Evolutionary conservation across 2,113 vertebrate genomes (phyloP).

Genomic region (Potamarius usumacintae): DNA sequence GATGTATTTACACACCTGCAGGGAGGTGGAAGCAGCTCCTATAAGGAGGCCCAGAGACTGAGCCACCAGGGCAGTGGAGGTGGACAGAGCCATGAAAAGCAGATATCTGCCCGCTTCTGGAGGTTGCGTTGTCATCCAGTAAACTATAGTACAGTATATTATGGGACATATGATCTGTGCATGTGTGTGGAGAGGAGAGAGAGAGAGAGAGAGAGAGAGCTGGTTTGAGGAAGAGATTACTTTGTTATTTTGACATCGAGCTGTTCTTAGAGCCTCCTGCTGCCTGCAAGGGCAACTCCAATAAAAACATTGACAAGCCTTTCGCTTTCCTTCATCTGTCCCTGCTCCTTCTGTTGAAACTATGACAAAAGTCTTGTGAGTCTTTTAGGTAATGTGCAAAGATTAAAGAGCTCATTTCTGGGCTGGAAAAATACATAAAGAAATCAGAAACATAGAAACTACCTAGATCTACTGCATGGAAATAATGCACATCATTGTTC

Average conservation of each 20-base stretch:
- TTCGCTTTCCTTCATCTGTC: not conserved
- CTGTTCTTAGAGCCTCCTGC: not conserved
- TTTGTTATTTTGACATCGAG: not conserved
- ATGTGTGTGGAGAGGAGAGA: not conserved
- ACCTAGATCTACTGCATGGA: not conserved
- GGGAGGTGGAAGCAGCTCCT: slow-evolving; percentile 91
- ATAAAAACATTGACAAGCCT: not conserved
- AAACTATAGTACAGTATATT: slow-evolving; percentile 95
- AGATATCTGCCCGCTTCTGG: slow-evolving; percentile 87
- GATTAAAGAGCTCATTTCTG: not conserved
- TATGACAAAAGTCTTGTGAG: not conserved
- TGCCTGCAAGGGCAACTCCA: not conserved
- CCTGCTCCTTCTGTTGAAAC: not conserved
- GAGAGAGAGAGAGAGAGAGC: slow-evolving; percentile 19
- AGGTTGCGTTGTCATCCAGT: slow-evolving; percentile 99
- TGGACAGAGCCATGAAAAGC: slow-evolving; percentile 92
- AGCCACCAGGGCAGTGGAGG: slow-evolving; percentile 89
- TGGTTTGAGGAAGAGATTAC: not conserved
- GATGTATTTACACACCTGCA: slow-evolving; percentile 77
- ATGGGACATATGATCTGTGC: slow-evolving; percentile 89
- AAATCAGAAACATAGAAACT: not conserved
- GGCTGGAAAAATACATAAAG: not conserved
- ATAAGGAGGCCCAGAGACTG: slow-evolving; percentile 95
- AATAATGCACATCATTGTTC: not conserved
- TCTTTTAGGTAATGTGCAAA: not conserved